These are phyloP conservation scores for Ormyrus nitidulus DNA, from an alignment of 2,888 invertebrate species.

Conservation along the genomic window DNA sequence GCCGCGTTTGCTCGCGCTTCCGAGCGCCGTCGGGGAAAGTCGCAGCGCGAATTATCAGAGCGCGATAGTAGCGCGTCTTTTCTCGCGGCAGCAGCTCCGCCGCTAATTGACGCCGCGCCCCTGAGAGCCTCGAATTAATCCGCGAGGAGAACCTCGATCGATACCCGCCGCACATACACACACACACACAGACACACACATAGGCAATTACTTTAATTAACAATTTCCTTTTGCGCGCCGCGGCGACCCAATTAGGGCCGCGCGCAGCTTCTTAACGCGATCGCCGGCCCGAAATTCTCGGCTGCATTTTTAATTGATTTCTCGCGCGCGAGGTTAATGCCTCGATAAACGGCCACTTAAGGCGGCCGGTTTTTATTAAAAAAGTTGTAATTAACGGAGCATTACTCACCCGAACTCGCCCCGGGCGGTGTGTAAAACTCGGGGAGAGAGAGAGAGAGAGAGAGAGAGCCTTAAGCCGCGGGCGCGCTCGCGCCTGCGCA, in stretches of 20 bases:
- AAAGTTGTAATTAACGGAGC: conserved; percentile 58
- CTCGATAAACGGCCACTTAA: conserved; percentile 56
- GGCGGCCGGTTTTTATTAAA: conserved; percentile 56
- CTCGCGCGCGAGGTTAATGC: conserved; percentile 47
- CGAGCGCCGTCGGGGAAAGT: not conserved
- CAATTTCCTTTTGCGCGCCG: conserved; percentile 47
- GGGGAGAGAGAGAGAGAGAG: not conserved
- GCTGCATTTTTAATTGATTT: conserved; percentile 55
- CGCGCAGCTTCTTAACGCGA: conserved; percentile 8
- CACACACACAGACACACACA: not conserved
- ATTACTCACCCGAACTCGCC: conserved; percentile 49
- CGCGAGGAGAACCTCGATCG: conserved; percentile 30
- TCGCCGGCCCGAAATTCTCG: not conserved
- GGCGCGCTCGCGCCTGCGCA: too few species aligned
- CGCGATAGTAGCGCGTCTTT: conserved; percentile 5
- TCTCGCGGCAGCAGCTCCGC: not conserved
- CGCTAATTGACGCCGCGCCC: conserved; percentile 9
- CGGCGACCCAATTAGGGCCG: conserved; percentile 37
- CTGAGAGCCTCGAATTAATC: not conserved
- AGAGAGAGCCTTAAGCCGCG: conserved; percentile 20
- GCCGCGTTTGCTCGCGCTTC: not conserved
- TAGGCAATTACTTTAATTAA: conserved; percentile 63
- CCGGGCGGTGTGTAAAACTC: conserved; percentile 43
- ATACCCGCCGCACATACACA: not conserved
- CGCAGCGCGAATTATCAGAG: not conserved